Evolutionary conservation across 2,888 invertebrate species (phyloP).

Genomic region (Drosophila cracens): DNA sequence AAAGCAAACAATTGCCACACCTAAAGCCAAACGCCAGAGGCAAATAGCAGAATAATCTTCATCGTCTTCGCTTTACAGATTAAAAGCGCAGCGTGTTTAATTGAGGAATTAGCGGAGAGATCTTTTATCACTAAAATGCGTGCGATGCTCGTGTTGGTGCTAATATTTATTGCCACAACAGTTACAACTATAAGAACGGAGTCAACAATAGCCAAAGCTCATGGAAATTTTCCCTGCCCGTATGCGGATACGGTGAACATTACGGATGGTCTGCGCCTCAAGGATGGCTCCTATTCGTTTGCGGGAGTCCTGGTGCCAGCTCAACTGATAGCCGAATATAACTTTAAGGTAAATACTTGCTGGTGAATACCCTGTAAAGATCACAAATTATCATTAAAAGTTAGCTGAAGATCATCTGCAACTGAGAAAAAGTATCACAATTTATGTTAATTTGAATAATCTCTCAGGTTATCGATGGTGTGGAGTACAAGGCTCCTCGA

Average conservation of each 20-base stretch:
- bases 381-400: fast-evolving
- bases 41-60: slow-evolving; percentile 3
- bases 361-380: background rate
- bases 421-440: no score
- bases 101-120: slow-evolving; percentile 43
- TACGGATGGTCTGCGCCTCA: slow-evolving; percentile 72
- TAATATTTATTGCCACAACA: slow-evolving; percentile 18
- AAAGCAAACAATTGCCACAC: slow-evolving; percentile 45
- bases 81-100: slow-evolving; percentile 26
- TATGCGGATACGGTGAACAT: slow-evolving; percentile 81
- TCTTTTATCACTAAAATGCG: slow-evolving; percentile 35
- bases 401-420: background rate
- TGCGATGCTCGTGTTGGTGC: slow-evolving; percentile 28
- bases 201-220: background rate
- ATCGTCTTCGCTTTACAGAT: background rate
- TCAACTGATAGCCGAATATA: slow-evolving; percentile 70
- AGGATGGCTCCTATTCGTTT: slow-evolving; percentile 81
- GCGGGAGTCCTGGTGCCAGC: slow-evolving; percentile 77
- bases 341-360: slow-evolving; percentile 64
- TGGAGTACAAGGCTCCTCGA: slow-evolving; percentile 60
- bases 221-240: slow-evolving; percentile 69
- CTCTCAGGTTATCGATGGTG: slow-evolving; percentile 59
- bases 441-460: no score
- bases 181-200: background rate
- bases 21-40: slow-evolving; percentile 6